phyloP scores from a whole-genome alignment of 2,797 vertebrate genomes.

The Urocyon cinereoargenteus region DNA sequence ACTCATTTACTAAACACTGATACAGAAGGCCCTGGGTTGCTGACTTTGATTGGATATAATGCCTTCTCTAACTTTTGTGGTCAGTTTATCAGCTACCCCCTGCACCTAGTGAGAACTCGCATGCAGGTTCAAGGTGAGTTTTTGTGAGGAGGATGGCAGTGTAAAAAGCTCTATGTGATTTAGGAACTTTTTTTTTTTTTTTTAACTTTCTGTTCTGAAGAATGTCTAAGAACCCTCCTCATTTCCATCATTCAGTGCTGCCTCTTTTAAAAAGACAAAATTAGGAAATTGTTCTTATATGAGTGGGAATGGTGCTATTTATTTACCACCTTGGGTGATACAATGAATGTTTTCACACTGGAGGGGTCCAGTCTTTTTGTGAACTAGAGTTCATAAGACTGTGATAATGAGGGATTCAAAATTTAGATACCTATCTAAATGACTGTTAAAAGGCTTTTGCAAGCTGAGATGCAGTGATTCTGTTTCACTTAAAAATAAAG shows the following conservation, averaged over 20 bases:
- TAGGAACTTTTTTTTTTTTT: background rate
- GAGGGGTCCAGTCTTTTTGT: background rate
- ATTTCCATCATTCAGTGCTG: background rate
- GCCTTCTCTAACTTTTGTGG: conserved; percentile 94
- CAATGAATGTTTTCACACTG: background rate
- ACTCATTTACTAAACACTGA: conserved; percentile 92
- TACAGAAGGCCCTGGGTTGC: conserved; percentile 91
- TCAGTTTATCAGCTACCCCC: conserved; percentile 93
- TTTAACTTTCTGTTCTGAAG: background rate
- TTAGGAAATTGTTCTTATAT: background rate
- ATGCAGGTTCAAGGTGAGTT: conserved; percentile 95
- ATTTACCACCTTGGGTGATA: background rate
- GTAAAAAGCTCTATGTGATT: background rate
- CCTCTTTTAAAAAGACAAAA: background rate
- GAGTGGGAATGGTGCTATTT: background rate
- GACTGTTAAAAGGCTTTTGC: background rate
- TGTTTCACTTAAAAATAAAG: background rate
- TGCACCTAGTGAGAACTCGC: conserved; percentile 93
- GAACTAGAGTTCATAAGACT: background rate
- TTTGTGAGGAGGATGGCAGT: background rate
- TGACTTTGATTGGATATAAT: conserved; percentile 93
- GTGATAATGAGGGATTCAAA: background rate
- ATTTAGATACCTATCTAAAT: background rate
- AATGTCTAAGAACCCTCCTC: background rate
- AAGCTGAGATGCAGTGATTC: background rate